A percentile compares a stretch with the other conserved stretches of the same genome.
These are phyloP conservation scores for Platycnemis pennipes DNA, from an alignment of 2,888 invertebrate species.

Conservation along the genomic window DNA sequence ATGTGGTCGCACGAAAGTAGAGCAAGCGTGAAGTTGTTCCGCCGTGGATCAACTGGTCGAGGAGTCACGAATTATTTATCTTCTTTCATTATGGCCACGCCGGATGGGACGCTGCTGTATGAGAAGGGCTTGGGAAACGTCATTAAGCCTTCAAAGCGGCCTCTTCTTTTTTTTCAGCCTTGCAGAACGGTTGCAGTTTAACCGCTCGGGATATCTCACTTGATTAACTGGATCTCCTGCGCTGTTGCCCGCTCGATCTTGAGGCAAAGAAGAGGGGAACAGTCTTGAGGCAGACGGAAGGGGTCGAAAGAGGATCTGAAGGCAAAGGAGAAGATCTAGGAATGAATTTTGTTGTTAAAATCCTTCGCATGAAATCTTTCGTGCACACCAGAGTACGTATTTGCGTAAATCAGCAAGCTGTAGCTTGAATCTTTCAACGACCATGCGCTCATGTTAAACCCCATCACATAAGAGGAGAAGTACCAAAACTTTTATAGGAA, in stretches of 20 bases:
- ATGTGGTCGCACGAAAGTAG: neutral
- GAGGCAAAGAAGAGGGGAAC: neutral
- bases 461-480: no score
- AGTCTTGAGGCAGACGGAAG: neutral
- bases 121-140: neutral
- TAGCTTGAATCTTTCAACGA: no score
- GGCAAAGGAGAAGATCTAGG: neutral
- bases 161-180: neutral
- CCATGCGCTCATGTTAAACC: no score
- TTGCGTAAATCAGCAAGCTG: no score
- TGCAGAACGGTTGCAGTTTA: slow-evolving; percentile 5
- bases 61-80: neutral
- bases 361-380: no score
- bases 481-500: no score
- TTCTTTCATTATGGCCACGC: neutral
- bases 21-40: neutral
- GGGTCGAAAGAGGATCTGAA: neutral
- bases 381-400: no score
- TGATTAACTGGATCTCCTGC: slow-evolving; percentile 36
- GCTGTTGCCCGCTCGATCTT: neutral
- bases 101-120: neutral
- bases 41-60: neutral
- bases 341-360: no score
- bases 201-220: slow-evolving; percentile 24
- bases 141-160: neutral